phyloP scores from a whole-genome alignment of 2,113 vertebrate species.

The Pseudopipra pipra region DNA sequence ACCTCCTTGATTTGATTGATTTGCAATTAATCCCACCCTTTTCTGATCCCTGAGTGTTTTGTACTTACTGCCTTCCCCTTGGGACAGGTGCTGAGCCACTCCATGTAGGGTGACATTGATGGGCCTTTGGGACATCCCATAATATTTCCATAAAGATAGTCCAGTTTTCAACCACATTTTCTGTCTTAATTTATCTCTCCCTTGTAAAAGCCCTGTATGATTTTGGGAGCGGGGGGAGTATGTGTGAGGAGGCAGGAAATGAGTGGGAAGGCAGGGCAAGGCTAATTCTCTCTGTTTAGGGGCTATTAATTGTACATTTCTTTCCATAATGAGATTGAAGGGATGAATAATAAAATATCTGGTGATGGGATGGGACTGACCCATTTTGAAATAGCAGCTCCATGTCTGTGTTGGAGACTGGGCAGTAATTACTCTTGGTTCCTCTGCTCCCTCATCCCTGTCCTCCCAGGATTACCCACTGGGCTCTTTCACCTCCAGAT shows the following conservation, averaged over 20 bases:
- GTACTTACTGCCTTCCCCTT: neutral
- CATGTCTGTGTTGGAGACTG: neutral
- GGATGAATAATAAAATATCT: neutral
- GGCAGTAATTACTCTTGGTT: neutral
- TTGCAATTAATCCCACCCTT: neutral
- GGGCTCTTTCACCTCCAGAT: neutral
- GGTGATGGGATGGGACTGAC: neutral
- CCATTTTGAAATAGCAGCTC: neutral
- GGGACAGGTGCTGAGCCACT: fast-evolving
- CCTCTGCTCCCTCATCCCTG: neutral
- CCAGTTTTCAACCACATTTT: neutral
- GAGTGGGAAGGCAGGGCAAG: neutral
- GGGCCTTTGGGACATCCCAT: neutral
- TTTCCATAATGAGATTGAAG: neutral
- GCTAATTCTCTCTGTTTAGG: conserved; percentile 21
- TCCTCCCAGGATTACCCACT: neutral
- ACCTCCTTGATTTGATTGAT: neutral
- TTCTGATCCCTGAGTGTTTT: neutral
- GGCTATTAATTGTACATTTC: conserved; percentile 14
- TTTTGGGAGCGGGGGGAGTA: neutral
- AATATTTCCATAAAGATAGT: neutral
- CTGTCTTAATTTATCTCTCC: conserved; percentile 12
- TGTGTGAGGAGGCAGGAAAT: neutral
- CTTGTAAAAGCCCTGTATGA: neutral
- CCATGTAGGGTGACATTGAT: neutral